These are phyloP conservation scores for Zele albiditarsus DNA, from an alignment of 2,888 invertebrate genomes.

Conservation along the genomic window DNA sequence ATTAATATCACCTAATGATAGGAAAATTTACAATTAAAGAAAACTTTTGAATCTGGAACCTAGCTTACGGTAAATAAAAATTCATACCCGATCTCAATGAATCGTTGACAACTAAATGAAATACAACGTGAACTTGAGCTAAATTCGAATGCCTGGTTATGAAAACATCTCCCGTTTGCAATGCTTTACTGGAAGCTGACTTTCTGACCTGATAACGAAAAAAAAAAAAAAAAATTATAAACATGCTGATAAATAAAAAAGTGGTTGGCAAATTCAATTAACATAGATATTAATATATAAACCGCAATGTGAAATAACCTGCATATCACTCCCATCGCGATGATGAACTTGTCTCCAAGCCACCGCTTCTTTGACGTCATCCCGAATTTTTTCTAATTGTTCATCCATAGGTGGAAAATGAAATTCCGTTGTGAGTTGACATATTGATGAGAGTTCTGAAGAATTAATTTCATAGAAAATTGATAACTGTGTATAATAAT, in stretches of 20 bases:
- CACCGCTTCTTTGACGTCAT: slow-evolving; percentile 77
- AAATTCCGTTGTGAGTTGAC: slow-evolving; percentile 91
- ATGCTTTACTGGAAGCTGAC: slow-evolving; percentile 75
- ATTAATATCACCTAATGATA: slow-evolving; percentile 88
- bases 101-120: slow-evolving; percentile 95
- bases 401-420: slow-evolving; percentile 92
- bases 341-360: slow-evolving; percentile 71
- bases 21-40: background rate
- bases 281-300: slow-evolving; percentile 4
- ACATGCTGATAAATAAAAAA: background rate
- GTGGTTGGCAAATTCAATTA: background rate
- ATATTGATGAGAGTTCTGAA: slow-evolving; percentile 80
- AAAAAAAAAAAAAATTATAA: slow-evolving; percentile 27
- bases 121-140: slow-evolving; percentile 94
- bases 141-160: slow-evolving; percentile 94
- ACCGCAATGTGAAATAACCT: slow-evolving; percentile 53
- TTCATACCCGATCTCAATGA: slow-evolving; percentile 74
- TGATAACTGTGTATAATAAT: slow-evolving; percentile 14
- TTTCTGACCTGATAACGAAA: slow-evolving; percentile 63
- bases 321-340: slow-evolving; percentile 66
- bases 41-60: no score
- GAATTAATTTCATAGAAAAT: slow-evolving; percentile 33
- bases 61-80: background rate
- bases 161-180: slow-evolving; percentile 89
- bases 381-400: slow-evolving; percentile 84